These are phyloP conservation scores for Reinhardtius hippoglossoides DNA, from an alignment of 2,113 vertebrate species.

Conservation along the genomic window DNA sequence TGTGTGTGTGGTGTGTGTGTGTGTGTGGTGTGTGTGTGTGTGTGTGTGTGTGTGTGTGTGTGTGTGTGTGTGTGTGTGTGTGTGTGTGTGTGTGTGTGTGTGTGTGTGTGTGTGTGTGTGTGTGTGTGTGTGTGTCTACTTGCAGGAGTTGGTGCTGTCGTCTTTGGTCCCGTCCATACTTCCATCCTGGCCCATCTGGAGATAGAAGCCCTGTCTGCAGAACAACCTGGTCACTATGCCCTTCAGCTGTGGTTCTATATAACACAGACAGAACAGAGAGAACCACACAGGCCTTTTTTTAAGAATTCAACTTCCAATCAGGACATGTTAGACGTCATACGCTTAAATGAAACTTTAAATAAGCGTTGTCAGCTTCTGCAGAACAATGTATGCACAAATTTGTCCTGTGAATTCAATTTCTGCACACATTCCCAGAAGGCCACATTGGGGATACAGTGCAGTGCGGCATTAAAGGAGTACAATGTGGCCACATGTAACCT, in stretches of 20 bases:
- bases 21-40: neutral
- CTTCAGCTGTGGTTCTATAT: conserved; percentile 97
- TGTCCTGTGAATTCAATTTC: conserved; percentile 21
- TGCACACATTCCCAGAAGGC: neutral
- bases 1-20: too few species aligned
- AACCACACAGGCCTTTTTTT: neutral
- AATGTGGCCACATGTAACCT: conserved; percentile 50
- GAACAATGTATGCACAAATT: conserved; percentile 17
- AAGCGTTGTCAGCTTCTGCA: neutral
- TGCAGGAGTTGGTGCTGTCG: conserved; percentile 96
- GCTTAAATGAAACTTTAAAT: neutral
- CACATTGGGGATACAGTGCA: conserved; percentile 16
- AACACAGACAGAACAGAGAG: conserved; percentile 27
- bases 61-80: neutral
- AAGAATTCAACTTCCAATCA: neutral
- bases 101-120: too few species aligned
- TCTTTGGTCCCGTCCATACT: conserved; percentile 98
- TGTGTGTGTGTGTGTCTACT: conserved; percentile 37
- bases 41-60: neutral
- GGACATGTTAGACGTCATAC: neutral
- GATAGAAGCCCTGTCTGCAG: conserved; percentile 98
- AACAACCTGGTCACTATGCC: conserved; percentile 99
- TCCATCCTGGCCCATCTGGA: conserved; percentile 99
- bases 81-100: too few species aligned
- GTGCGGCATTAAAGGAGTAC: neutral